Base-by-base conservation (phyloP, 2,113 vertebrate species). In the Mesocricetus auratus region DNA sequence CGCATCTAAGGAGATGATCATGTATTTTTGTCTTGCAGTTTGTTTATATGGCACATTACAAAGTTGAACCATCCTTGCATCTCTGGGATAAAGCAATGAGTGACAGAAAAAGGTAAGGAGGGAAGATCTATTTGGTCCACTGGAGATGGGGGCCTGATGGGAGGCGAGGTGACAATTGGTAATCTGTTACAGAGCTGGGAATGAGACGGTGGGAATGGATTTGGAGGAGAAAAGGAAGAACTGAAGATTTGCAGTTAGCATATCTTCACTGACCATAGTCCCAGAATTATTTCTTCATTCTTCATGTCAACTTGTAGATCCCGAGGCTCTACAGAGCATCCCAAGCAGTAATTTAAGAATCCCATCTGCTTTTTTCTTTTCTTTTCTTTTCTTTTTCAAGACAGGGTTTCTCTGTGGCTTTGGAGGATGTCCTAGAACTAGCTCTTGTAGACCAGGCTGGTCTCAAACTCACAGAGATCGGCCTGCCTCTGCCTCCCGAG, bases 251-350 rank as follows among this genome's bases (percentile, higher is more conserved):
- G 22, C 19, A 39, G 21, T 39, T 16, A 60, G 11, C 53, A 21
- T 58, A 82, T 58, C 21, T 82, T 60, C 11, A 12, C 21, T 82
- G 79, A 36, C 22, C 53, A 60, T 60, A 13, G 12, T 82, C 22
- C 21, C 68, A 56, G 56, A 96, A 88, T 64, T 91, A 24, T 89
- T 88, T 92, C 62, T 86, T 91, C 60, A 60, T 77, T 39, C 26
- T 33, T 39, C 3, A 19, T 15, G 26, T 47, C 45, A 56, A 91
- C 10, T 62, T 73, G 31, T 19, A 93, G 45, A n/a, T 9, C 45
- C 24, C 50, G 33, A 78, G 64, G 60, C 36, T 93, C 12, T 78
- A 1, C 39, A 33, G 17, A 56, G 11, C 7, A 79, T 6, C 9
- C 64, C 31, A 69, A n/a, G 45, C 64, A 12, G 50, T 53, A 69